Conservation (phyloP, 2,797 vertebrate genomes). For the Poecilia gillii region DNA sequence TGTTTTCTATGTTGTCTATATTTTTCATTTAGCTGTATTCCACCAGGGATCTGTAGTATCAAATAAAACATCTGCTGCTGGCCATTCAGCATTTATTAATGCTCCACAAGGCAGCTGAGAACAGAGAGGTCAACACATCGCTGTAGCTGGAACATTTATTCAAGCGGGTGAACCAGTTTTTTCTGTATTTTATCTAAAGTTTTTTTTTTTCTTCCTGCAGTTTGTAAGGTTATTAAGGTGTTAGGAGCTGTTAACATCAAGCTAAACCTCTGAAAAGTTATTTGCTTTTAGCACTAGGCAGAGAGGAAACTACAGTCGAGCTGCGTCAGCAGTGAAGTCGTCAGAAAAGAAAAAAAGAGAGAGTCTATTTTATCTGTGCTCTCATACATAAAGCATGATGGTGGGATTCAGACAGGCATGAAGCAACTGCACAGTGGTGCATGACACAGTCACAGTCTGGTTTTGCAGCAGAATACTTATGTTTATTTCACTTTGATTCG, state of each 20-base stretch:
- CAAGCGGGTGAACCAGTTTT: background rate
- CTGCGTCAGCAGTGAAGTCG: constrained; percentile 1
- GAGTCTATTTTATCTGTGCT: constrained; percentile 20
- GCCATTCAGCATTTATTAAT: background rate
- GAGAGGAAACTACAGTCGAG: constrained; percentile 14
- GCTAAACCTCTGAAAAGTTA: background rate
- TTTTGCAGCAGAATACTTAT: constrained; percentile 21
- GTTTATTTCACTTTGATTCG: constrained; percentile 8
- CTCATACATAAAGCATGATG: constrained; percentile 41
- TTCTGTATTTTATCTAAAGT: constrained; percentile 9
- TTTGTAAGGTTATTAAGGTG: constrained; percentile 4
- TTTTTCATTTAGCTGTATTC: background rate
- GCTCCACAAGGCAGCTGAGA: background rate
- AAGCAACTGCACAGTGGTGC: constrained; percentile 16
- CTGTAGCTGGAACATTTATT: constrained; percentile 2
- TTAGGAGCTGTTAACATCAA: constrained; percentile 2
- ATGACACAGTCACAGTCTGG: constrained; percentile 13
- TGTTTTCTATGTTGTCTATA: background rate
- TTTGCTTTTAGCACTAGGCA: constrained; percentile 25
- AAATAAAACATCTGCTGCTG: background rate
- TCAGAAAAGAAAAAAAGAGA: constrained; percentile 20
- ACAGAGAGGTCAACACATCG: background rate
- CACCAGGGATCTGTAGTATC: background rate
- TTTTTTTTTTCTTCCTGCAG: background rate
- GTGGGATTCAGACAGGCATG: constrained; percentile 23